phyloP scores from a whole-genome alignment of 2,113 vertebrate genomes.

The Petromus typicus region DNA sequence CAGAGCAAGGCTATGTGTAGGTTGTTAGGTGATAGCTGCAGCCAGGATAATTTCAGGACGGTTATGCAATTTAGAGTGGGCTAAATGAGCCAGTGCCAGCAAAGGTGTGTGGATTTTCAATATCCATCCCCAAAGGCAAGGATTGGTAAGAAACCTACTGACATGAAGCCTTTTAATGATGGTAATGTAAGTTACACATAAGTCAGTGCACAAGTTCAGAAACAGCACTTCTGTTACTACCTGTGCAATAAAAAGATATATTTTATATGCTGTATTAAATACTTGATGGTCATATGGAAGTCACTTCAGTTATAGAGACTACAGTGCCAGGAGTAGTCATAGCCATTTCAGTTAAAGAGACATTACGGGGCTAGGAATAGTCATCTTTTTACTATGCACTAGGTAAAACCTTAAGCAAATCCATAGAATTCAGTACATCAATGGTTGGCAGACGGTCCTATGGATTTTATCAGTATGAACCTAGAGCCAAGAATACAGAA shows the following conservation, averaged over 20 bases:
- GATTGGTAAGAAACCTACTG: neutral
- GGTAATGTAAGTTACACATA: neutral
- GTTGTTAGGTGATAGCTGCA: neutral
- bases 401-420: neutral
- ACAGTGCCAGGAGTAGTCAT: too few species aligned
- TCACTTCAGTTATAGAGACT: neutral
- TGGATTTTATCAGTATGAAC: neutral
- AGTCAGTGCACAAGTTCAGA: neutral
- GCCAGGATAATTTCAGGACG: neutral
- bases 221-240: neutral
- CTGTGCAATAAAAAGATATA: neutral
- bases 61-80: neutral
- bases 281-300: neutral
- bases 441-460: neutral
- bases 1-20: neutral
- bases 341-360: neutral
- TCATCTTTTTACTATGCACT: neutral
- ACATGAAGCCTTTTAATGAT: neutral
- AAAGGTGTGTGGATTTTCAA: neutral
- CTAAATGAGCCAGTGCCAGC: neutral
- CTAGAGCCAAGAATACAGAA: neutral
- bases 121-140: too few species aligned
- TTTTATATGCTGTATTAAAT: neutral
- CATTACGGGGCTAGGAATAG: neutral
- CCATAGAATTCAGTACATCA: neutral